These are phyloP conservation scores for Hemistola chrysoprasaria DNA, from an alignment of 2,888 invertebrate species.

Conservation along the genomic window DNA sequence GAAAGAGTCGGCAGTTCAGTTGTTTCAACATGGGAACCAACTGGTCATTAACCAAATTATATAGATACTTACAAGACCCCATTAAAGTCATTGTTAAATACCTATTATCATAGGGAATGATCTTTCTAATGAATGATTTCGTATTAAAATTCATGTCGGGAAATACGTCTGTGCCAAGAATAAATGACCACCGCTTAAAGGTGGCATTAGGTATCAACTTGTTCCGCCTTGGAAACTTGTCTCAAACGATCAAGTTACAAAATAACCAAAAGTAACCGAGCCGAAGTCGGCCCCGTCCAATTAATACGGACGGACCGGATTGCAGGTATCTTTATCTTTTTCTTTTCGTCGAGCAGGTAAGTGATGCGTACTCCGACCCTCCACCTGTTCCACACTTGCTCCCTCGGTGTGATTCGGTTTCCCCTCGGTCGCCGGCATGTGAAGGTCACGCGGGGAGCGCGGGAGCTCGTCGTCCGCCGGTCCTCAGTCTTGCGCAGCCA, in stretches of 20 bases:
- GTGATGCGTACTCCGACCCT: conserved; percentile 47
- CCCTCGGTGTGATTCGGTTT: conserved; percentile 44
- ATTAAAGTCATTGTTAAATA: conserved; percentile 21
- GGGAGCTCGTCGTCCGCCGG: conserved; percentile 40
- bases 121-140: conserved; percentile 13
- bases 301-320: conserved; percentile 61
- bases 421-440: conserved; percentile 49
- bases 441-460: conserved; percentile 41
- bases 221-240: conserved; percentile 20
- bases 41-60: conserved; percentile 15
- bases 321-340: conserved; percentile 56
- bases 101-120: conserved; percentile 12
- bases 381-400: conserved; percentile 59
- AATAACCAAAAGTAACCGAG: conserved; percentile 41
- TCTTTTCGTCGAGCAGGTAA: conserved; percentile 59
- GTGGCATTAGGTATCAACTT: conserved; percentile 10
- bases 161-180: conserved; percentile 9
- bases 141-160: conserved; percentile 4
- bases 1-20: conserved; percentile 44
- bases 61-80: conserved; percentile 29
- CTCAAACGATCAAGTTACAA: conserved; percentile 36
- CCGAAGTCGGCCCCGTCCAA: conserved; percentile 56
- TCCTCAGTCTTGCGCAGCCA: conserved; percentile 65
- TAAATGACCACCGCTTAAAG: conserved; percentile 3
- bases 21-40: conserved; percentile 24